Conservation (phyloP, 2,113 vertebrate species). For the Scortum barcoo region DNA sequence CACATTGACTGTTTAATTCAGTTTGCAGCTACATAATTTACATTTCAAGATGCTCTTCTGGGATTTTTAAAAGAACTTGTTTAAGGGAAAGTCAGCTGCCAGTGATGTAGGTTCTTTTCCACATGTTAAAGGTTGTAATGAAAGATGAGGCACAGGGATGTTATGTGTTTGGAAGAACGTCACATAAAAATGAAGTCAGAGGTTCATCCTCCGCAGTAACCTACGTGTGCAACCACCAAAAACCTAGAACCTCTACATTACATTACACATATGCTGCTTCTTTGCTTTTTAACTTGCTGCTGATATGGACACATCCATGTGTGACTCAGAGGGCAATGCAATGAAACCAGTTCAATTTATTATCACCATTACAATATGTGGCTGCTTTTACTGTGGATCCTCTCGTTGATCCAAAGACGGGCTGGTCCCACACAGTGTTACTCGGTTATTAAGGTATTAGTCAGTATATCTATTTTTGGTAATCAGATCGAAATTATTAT, state of each 20-base stretch:
- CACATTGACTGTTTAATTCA: slow-evolving; percentile 34
- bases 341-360: not conserved
- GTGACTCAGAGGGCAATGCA: not conserved
- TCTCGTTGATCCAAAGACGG: not conserved
- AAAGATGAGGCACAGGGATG: not conserved
- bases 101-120: not conserved
- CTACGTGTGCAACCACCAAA: not conserved
- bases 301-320: not conserved
- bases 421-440: not conserved
- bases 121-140: not conserved
- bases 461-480: not conserved
- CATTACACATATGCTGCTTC: not conserved
- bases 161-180: not conserved
- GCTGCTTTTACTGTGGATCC: not conserved
- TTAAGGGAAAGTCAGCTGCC: not conserved
- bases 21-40: slow-evolving; percentile 3
- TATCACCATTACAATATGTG: not conserved
- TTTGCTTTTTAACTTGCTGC: not conserved
- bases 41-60: not conserved
- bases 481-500: not conserved
- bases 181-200: not conserved
- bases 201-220: not conserved
- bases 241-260: not conserved
- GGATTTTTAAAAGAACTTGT: not conserved
- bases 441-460: not conserved